Conservation (phyloP, 2,888 invertebrate genomes). For the Tupiocoris notatus region DNA sequence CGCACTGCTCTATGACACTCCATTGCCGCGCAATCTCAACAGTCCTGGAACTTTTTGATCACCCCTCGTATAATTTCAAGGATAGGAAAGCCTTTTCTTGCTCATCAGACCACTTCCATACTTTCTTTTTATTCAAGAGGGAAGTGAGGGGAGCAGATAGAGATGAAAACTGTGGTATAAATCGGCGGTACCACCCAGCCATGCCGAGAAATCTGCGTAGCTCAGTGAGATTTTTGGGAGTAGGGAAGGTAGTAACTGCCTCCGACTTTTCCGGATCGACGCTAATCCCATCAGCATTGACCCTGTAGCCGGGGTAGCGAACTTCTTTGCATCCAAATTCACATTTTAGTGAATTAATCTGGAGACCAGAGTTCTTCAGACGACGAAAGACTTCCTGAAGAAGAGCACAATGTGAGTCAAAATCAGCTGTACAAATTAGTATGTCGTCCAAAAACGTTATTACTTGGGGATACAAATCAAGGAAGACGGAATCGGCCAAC, state of each 20-base stretch:
- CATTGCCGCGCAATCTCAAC: too few relatives aligned
- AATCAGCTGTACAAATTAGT: conserved; percentile 14
- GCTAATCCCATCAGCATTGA: not conserved
- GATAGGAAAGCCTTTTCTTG: conserved; percentile 33
- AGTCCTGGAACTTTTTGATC: too few relatives aligned
- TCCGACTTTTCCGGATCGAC: conserved; percentile 17
- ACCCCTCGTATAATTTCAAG: too few relatives aligned
- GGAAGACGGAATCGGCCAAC: conserved; percentile 38
- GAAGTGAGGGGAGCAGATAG: too few relatives aligned
- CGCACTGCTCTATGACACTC: too few relatives aligned
- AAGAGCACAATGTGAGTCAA: not conserved
- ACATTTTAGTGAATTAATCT: not conserved
- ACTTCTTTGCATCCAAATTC: conserved; percentile 28
- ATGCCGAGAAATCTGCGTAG: conserved; percentile 36
- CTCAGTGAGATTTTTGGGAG: conserved; percentile 8
- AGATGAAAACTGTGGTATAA: conserved; percentile 48
- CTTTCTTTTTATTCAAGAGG: conserved; percentile 41
- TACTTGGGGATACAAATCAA: conserved; percentile 27
- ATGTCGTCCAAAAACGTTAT: conserved; percentile 34
- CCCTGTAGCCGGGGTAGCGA: not conserved
- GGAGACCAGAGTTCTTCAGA: not conserved
- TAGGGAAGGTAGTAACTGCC: conserved; percentile 17
- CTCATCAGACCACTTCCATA: conserved; percentile 33
- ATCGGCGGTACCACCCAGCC: conserved; percentile 47
- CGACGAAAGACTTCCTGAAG: conserved; percentile 5